Conservation (phyloP, 2,888 invertebrate species). For the Rapana venosa region DNA sequence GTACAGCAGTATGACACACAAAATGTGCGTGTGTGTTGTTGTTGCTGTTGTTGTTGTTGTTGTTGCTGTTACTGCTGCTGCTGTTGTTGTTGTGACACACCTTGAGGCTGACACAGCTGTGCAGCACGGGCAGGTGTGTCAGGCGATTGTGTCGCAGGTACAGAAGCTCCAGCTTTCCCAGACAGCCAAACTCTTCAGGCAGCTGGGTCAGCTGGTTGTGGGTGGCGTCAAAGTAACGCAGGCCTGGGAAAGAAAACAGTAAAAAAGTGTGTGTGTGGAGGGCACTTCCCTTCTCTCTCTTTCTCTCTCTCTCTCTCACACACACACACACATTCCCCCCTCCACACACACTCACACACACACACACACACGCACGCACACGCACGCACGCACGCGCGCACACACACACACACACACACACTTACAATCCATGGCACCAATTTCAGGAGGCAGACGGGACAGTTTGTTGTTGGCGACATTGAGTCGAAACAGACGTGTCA, state of each 20-base stretch:
- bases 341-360: no score
- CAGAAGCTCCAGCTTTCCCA: slow-evolving; percentile 81
- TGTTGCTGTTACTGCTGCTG: no score
- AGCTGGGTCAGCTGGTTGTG: slow-evolving; percentile 86
- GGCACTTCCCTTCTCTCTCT: no score
- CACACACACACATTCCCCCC: no score
- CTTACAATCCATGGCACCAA: slow-evolving; percentile 82
- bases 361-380: no score
- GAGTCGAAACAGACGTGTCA: slow-evolving; percentile 81
- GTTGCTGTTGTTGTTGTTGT: no score
- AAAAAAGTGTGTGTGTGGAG: no score
- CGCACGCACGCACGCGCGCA: no score
- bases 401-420: neutral
- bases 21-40: no score
- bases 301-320: no score
- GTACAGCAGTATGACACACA: slow-evolving; percentile 58
- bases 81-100: slow-evolving; percentile 67
- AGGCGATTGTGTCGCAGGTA: slow-evolving; percentile 78
- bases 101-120: slow-evolving; percentile 86
- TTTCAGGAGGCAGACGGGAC: slow-evolving; percentile 86
- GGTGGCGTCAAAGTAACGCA: slow-evolving; percentile 86
- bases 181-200: slow-evolving; percentile 87
- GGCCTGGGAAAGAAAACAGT: slow-evolving; percentile 82
- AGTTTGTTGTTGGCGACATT: slow-evolving; percentile 81
- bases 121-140: slow-evolving; percentile 79